Conservation (phyloP, 1,140 invertebrate genomes). For the Zaprionus gabonicus region DNA sequence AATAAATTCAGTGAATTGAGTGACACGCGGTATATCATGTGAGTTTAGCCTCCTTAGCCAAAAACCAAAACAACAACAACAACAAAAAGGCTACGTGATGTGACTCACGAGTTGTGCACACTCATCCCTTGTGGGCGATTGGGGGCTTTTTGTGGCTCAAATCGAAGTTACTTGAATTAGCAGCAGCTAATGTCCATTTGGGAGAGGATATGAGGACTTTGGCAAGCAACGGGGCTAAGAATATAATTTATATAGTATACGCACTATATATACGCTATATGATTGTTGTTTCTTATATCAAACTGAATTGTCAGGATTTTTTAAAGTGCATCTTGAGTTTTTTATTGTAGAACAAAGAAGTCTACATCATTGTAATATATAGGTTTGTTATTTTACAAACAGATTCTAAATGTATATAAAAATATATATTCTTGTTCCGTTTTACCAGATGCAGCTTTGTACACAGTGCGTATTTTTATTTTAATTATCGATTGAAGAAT, state of each 20-base stretch:
- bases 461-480: too few species aligned
- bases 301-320: not conserved
- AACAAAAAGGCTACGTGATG: conserved; percentile 21
- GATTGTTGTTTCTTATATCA: not conserved
- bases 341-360: too few species aligned
- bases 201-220: too few species aligned
- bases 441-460: not conserved
- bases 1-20: conserved; percentile 34
- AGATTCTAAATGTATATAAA: not conserved
- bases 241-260: not conserved
- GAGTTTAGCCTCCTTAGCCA: conserved; percentile 22
- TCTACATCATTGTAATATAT: too few species aligned
- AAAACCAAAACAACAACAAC: not conserved
- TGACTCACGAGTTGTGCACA: conserved; percentile 33
- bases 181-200: too few species aligned
- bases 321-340: not conserved
- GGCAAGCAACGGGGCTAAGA: not conserved
- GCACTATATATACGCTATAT: not conserved
- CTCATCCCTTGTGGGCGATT: not conserved
- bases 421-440: not conserved
- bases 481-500: too few species aligned
- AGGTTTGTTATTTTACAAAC: too few species aligned
- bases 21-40: conserved; percentile 45
- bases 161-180: not conserved
- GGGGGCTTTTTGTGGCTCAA: conserved; percentile 3